Conservation (phyloP, 2,113 vertebrate species). For the Chloebia gouldiae region DNA sequence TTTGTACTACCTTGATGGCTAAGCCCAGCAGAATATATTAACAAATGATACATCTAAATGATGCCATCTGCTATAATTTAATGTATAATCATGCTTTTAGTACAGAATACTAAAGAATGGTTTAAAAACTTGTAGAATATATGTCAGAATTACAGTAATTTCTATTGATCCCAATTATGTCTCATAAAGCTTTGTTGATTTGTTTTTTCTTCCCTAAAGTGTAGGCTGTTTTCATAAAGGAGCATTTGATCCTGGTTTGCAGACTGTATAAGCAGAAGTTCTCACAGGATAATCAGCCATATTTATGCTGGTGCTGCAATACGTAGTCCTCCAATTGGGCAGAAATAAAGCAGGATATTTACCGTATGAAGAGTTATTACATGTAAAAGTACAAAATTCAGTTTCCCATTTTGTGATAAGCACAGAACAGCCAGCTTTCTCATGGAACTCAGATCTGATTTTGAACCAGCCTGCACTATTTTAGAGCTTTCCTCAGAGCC, state of each 20-base stretch:
- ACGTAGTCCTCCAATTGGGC: background rate
- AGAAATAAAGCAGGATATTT: conserved; percentile 1
- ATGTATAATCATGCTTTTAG: conserved; percentile 22
- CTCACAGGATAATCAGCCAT: background rate
- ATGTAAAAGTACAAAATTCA: background rate
- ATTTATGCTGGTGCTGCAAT: background rate
- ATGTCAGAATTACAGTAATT: conserved; percentile 30
- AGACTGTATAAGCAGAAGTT: background rate
- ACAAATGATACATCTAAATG: conserved; percentile 17
- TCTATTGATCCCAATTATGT: conserved; percentile 19
- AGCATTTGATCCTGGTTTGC: background rate
- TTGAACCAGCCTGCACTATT: background rate
- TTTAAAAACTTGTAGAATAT: conserved; percentile 1
- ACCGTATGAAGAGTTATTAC: background rate
- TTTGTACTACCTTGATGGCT: conserved; percentile 31
- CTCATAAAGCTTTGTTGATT: background rate
- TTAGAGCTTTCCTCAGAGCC: conserved; percentile 11
- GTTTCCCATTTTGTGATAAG: background rate
- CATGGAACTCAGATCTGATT: background rate
- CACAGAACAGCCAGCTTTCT: background rate
- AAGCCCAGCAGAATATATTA: conserved; percentile 41
- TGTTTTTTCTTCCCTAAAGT: background rate
- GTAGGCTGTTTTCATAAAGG: background rate
- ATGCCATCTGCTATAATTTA: conserved; percentile 45
- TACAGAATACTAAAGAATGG: background rate